Percentiles rank a stretch among this genome's conserved stretches.
Conservation (phyloP, 2,888 invertebrate species). For the Rhyacophila evoluta region DNA sequence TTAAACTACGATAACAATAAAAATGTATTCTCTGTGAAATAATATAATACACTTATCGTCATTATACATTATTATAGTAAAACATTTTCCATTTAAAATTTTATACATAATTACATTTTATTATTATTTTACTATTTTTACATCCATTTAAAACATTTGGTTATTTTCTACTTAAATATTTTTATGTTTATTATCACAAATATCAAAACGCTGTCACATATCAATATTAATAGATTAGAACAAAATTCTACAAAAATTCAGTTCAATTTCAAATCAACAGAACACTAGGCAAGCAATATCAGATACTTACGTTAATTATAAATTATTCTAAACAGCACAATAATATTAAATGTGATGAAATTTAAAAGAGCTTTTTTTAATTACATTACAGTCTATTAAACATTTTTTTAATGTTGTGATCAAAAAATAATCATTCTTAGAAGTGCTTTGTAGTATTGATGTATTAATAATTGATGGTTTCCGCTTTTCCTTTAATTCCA, state of each 20-base stretch:
- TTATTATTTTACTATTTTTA: not conserved
- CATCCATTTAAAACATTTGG: slow-evolving; percentile 12
- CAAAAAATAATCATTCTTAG: too few relatives aligned
- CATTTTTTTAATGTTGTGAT: too few relatives aligned
- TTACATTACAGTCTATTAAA: too few relatives aligned
- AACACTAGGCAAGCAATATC: not conserved
- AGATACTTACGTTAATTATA: too few relatives aligned
- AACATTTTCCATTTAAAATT: not conserved
- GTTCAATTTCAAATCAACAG: slow-evolving; percentile 7
- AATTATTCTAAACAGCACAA: not conserved
- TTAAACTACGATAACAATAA: not conserved
- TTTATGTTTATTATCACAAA: slow-evolving; percentile 21
- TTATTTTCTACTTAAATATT: slow-evolving; percentile 14
- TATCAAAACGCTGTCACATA: slow-evolving; percentile 8
- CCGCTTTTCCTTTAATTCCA: too few relatives aligned
- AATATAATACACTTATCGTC: not conserved
- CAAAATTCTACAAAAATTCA: slow-evolving; percentile 3
- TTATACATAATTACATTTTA: slow-evolving; percentile 10
- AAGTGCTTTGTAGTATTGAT: too few relatives aligned
- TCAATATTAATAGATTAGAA: not conserved
- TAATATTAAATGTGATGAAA: too few relatives aligned
- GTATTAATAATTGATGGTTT: too few relatives aligned
- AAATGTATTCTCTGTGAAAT: not conserved
- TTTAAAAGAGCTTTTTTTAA: too few relatives aligned
- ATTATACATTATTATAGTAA: too few relatives aligned